Percentiles rank a stretch among this genome's conserved stretches.
phyloP scores from a whole-genome alignment of 2,113 vertebrate genomes.

The Campylomormyrus numenius region DNA sequence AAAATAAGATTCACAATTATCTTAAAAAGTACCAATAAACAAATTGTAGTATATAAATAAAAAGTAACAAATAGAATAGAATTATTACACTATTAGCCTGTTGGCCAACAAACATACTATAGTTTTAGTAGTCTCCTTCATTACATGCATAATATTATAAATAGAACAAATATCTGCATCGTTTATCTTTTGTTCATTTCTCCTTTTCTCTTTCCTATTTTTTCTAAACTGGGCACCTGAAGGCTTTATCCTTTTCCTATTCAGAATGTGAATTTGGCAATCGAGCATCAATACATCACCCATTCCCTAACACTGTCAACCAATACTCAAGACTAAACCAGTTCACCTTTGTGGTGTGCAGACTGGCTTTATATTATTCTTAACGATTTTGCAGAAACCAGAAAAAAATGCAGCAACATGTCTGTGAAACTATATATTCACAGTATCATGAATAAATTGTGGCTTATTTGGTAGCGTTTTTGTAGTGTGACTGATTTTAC shows the following conservation, averaged over 20 bases:
- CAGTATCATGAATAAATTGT: background rate
- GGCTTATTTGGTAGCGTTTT: background rate
- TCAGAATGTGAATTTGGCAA: background rate
- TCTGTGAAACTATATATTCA: background rate
- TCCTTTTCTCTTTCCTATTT: background rate
- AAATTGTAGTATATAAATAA: background rate
- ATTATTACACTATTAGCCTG: background rate
- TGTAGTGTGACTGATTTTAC: background rate
- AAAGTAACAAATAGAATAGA: background rate
- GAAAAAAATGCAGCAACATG: background rate
- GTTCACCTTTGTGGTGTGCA: background rate
- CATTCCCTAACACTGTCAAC: background rate
- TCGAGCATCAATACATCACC: background rate
- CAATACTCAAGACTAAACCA: background rate
- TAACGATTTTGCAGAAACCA: background rate
- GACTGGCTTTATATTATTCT: background rate
- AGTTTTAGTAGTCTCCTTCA: background rate
- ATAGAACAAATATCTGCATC: background rate
- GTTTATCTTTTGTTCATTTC: background rate
- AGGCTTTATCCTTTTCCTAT: background rate
- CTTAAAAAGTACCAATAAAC: background rate
- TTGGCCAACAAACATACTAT: background rate
- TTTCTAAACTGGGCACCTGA: background rate
- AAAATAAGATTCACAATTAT: background rate
- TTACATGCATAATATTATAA: background rate